Conservation (phyloP, 2,888 invertebrate genomes). For the Aspidiotus destructor region DNA sequence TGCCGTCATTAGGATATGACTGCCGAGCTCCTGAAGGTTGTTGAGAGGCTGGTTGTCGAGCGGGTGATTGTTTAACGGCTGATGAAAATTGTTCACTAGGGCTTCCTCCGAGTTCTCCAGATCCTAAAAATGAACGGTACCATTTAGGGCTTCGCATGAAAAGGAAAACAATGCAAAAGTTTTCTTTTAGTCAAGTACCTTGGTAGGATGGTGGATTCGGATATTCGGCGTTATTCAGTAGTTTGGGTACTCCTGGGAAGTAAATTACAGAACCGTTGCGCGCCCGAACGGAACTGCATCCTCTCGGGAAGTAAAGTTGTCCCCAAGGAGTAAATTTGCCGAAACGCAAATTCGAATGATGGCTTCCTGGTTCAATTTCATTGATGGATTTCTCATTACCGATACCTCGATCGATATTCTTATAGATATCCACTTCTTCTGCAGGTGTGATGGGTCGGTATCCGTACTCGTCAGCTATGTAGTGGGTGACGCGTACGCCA, state of each 20-base stretch:
- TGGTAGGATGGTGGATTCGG: too few species aligned
- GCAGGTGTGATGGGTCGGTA: constrained; percentile 63
- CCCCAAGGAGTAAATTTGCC: constrained; percentile 56
- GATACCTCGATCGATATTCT: constrained; percentile 48
- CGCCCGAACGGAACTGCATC: constrained; percentile 50
- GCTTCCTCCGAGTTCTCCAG: too few species aligned
- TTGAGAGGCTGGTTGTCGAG: too few species aligned
- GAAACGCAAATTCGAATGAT: constrained; percentile 43
- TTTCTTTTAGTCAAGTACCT: too few species aligned
- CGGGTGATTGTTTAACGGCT: too few species aligned
- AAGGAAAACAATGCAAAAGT: too few species aligned
- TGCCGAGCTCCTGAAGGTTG: too few species aligned
- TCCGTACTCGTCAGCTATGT: constrained; percentile 67
- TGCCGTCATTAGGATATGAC: neutral
- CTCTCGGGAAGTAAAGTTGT: constrained; percentile 61
- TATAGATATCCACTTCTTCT: constrained; percentile 56
- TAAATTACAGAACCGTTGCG: constrained; percentile 27
- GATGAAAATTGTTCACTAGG: too few species aligned
- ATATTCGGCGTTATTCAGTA: neutral
- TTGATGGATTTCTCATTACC: constrained; percentile 37
- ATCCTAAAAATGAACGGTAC: too few species aligned
- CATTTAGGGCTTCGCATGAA: too few species aligned
- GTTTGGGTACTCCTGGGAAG: constrained; percentile 22
- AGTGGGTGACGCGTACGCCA: constrained; percentile 59
- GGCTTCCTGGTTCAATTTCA: constrained; percentile 38